phyloP scores from a whole-genome alignment of 2,888 invertebrate species.

The Tachina fera region DNA sequence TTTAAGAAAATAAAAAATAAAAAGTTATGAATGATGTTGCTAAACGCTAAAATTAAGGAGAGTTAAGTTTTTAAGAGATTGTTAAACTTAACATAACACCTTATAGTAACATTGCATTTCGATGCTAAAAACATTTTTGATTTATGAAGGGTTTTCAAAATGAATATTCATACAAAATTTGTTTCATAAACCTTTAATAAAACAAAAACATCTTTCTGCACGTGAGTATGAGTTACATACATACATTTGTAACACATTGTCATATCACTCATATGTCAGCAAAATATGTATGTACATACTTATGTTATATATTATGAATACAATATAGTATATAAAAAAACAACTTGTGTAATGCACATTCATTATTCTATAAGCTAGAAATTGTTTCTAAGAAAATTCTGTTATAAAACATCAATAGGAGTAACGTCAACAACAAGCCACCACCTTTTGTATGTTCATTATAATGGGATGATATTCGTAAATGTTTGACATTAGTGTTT shows the following conservation, averaged over 20 bases:
- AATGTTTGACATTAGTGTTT: not conserved
- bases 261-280: slow-evolving; percentile 11
- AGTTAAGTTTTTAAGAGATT: too few species aligned
- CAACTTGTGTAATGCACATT: not conserved
- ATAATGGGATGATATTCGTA: not conserved
- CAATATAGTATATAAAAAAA: not conserved
- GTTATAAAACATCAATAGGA: not conserved
- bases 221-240: slow-evolving; percentile 2
- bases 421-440: not conserved
- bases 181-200: too few species aligned
- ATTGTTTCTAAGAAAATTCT: not conserved
- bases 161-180: too few species aligned
- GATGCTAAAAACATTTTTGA: too few species aligned
- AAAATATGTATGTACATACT: not conserved
- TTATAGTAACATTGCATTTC: too few species aligned
- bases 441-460: slow-evolving; percentile 5
- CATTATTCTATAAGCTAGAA: not conserved
- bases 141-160: too few species aligned
- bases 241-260: not conserved
- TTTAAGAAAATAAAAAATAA: too few species aligned
- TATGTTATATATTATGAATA: not conserved
- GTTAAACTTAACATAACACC: too few species aligned
- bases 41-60: too few species aligned
- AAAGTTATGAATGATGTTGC: too few species aligned
- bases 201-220: too few species aligned